Conservation (phyloP, 2,797 vertebrate species). For the Hylomyscus alleni region DNA sequence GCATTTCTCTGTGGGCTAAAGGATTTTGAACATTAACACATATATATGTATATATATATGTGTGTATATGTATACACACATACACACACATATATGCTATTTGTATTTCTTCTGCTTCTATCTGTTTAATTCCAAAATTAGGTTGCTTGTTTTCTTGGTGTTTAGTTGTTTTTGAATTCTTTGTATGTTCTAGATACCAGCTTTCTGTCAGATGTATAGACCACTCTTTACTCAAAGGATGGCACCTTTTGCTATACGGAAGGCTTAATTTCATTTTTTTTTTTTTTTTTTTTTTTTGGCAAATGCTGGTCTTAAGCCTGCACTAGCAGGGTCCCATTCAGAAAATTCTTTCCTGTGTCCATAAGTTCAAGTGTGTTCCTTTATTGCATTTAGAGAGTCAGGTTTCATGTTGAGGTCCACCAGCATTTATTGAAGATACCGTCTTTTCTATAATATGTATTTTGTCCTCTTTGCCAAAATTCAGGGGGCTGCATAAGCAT, state of each 20-base stretch:
- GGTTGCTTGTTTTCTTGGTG: neutral
- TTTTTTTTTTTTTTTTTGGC: too few relatives aligned
- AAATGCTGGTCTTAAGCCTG: neutral
- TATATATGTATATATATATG: too few relatives aligned
- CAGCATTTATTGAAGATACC: neutral
- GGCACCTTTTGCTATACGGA: neutral
- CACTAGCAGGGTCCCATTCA: neutral
- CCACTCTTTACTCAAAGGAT: neutral
- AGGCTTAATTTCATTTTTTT: neutral
- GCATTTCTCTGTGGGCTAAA: neutral
- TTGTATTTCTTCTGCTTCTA: neutral
- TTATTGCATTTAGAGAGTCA: neutral
- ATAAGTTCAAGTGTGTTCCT: neutral
- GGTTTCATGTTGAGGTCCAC: neutral
- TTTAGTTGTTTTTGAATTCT: neutral
- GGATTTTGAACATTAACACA: neutral
- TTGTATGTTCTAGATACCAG: neutral
- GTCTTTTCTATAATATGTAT: neutral
- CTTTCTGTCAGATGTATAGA: neutral
- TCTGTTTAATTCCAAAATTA: neutral
- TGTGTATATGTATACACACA: too few relatives aligned
- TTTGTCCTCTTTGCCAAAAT: neutral
- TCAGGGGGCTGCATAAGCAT: neutral
- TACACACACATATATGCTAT: too few relatives aligned
- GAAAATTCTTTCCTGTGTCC: neutral